Evolutionary conservation across 2,888 invertebrate genomes (phyloP), one percentile per base, ranked within the genome.

Genomic region (Acheta domesticus): DNA sequence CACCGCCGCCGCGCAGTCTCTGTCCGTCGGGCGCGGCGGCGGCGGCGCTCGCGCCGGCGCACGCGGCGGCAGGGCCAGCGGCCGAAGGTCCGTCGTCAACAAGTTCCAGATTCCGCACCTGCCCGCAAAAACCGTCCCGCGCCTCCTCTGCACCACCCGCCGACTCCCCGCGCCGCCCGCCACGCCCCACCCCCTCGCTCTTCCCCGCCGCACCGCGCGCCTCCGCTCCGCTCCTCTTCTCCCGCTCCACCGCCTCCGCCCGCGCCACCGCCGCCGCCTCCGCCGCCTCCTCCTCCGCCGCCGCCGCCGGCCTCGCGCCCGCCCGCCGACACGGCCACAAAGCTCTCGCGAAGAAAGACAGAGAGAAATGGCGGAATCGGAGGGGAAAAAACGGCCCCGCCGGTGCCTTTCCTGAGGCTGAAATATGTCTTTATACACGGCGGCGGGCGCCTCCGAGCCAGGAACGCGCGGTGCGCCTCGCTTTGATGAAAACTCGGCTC

Each of bases 51-150:
- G 23, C 62, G 62, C 62, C 14, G 12, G 14, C 14, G 62, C 14
- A 19, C 19, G 19, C 62, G 62, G 14, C 19, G 62, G 14, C 12
- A 62, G 62, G 62, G 62, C 62, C 62, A 62, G 62, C 62, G 62
- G 62, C 62, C 62, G 62, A 62, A 62, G 62, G 14, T 62, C 14
- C 62, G 62, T 62, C 62, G 14, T 62, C 62, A 62, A 62, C 62
- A 62, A 62, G 62, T 62, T 62, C 62, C 62, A 62, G 62, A 62
- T 62, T 62, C 62, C 62, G 62, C 62, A 62, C 62, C 62, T 62
- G 0, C 62, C 62, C 62, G 62, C 62, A 62, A 62, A 62, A 62
- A 62, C 62, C 62, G 62, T 62, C 23, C 23, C n/a, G n/a, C n/a
- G n/a, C n/a, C n/a, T n/a, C n/a, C n/a, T n/a, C n/a, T n/a, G n/a